Percentiles rank a stretch among this genome's conserved stretches.
phyloP scores from a whole-genome alignment of 2,888 invertebrate genomes.

The Hirtodrosophila confusa region DNA sequence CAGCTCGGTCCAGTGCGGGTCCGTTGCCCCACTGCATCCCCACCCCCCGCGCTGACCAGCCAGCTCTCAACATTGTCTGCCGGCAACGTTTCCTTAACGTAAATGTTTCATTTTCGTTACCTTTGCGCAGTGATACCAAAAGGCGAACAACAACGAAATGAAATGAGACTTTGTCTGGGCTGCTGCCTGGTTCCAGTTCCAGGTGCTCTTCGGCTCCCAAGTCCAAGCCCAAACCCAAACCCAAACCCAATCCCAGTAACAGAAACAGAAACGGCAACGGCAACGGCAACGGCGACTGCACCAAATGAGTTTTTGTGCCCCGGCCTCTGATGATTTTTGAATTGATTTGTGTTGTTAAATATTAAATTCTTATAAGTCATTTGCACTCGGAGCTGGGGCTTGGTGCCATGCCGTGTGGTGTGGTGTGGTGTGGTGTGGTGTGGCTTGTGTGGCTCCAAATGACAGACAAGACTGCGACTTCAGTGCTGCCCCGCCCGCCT shows the following conservation, averaged over 20 bases:
- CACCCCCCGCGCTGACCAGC: no score
- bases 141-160: slow-evolving; percentile 63
- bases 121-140: slow-evolving; percentile 72
- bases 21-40: not conserved
- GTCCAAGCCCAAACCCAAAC: not conserved
- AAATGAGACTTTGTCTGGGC: slow-evolving; percentile 76
- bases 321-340: slow-evolving; percentile 77
- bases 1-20: slow-evolving; percentile 24
- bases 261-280: slow-evolving; percentile 12
- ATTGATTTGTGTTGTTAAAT: slow-evolving; percentile 82
- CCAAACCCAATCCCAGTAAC: no score
- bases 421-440: slow-evolving; percentile 29
- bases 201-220: slow-evolving; percentile 12
- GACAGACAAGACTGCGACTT: slow-evolving; percentile 67
- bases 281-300: slow-evolving; percentile 44
- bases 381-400: slow-evolving; percentile 66
- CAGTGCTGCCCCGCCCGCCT: slow-evolving; percentile 37
- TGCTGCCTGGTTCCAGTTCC: slow-evolving; percentile 37
- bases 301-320: slow-evolving; percentile 70
- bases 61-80: slow-evolving; percentile 57
- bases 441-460: slow-evolving; percentile 64
- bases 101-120: slow-evolving; percentile 76
- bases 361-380: slow-evolving; percentile 83
- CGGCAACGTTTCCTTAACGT: slow-evolving; percentile 65
- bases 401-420: slow-evolving; percentile 4